Conservation (phyloP, 23 tunicate genomes). For the Ascidia mentula region DNA sequence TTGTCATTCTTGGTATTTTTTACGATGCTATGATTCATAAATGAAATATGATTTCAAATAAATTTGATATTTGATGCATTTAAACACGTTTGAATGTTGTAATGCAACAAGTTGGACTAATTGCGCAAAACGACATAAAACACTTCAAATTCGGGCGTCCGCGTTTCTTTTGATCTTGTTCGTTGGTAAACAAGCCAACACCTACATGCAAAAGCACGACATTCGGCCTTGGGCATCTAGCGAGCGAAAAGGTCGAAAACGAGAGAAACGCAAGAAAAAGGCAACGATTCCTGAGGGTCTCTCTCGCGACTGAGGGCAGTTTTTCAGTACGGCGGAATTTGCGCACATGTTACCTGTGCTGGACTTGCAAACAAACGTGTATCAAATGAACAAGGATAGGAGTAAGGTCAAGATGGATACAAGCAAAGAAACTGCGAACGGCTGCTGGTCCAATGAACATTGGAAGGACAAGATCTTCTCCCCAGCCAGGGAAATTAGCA, state of each 20-base stretch:
- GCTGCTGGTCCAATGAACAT: background rate
- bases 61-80: too few species aligned
- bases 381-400: background rate
- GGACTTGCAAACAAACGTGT: too few species aligned
- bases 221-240: background rate
- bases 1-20: too few species aligned
- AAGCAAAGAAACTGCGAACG: background rate
- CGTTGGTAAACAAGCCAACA: background rate
- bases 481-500: slow-evolving; percentile 43
- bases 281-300: background rate
- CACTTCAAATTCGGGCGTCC: background rate
- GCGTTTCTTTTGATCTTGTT: background rate
- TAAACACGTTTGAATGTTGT: too few species aligned
- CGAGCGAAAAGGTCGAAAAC: background rate
- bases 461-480: slow-evolving; percentile 50
- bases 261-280: slow-evolving; percentile 3
- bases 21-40: too few species aligned
- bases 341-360: too few species aligned
- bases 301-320: background rate
- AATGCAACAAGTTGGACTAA: too few species aligned
- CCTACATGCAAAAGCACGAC: background rate
- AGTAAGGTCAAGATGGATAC: background rate
- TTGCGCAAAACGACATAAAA: too few species aligned
- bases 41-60: too few species aligned
- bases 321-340: background rate